Conservation (phyloP, 2,888 invertebrate genomes). For the Nomada flava region DNA sequence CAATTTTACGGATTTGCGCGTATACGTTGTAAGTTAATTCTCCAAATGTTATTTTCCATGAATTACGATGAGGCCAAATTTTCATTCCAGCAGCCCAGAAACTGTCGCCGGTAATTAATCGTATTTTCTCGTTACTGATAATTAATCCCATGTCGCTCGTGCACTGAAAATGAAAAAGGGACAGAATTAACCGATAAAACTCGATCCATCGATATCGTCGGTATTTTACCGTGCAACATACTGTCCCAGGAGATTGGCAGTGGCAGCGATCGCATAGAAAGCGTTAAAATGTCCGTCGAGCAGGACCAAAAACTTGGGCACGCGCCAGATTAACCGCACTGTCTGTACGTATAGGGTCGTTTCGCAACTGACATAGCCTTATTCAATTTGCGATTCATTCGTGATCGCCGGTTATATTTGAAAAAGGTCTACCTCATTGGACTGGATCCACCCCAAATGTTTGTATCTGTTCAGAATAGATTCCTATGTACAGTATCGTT, state of each 20-base stretch:
- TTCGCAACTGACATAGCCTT: slow-evolving; percentile 58
- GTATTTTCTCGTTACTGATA: slow-evolving; percentile 69
- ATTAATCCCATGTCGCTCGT: slow-evolving; percentile 69
- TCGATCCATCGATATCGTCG: slow-evolving; percentile 54
- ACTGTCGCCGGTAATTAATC: slow-evolving; percentile 65
- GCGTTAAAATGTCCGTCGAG: slow-evolving; percentile 60
- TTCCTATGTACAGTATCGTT: slow-evolving; percentile 13
- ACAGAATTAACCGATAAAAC: slow-evolving; percentile 44
- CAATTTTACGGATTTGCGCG: neutral
- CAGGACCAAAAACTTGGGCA: slow-evolving; percentile 58
- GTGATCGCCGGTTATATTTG: slow-evolving; percentile 39
- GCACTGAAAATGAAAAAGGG: slow-evolving; percentile 39
- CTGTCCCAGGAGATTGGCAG: slow-evolving; percentile 57
- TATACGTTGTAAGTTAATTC: slow-evolving; percentile 31
- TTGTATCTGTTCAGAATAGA: slow-evolving; percentile 27
- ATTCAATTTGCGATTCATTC: slow-evolving; percentile 65
- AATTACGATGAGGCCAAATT: slow-evolving; percentile 50
- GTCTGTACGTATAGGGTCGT: slow-evolving; percentile 41
- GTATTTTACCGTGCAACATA: slow-evolving; percentile 43
- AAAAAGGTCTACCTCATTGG: slow-evolving; percentile 17
- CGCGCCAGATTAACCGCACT: slow-evolving; percentile 58
- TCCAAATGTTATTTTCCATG: slow-evolving; percentile 35
- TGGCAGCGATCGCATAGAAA: slow-evolving; percentile 57
- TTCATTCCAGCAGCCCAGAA: slow-evolving; percentile 30
- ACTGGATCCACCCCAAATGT: slow-evolving; percentile 52